These are phyloP conservation scores for Apocrypta bakeri DNA, from an alignment of 1,140 invertebrate genomes.

Conservation along the genomic window DNA sequence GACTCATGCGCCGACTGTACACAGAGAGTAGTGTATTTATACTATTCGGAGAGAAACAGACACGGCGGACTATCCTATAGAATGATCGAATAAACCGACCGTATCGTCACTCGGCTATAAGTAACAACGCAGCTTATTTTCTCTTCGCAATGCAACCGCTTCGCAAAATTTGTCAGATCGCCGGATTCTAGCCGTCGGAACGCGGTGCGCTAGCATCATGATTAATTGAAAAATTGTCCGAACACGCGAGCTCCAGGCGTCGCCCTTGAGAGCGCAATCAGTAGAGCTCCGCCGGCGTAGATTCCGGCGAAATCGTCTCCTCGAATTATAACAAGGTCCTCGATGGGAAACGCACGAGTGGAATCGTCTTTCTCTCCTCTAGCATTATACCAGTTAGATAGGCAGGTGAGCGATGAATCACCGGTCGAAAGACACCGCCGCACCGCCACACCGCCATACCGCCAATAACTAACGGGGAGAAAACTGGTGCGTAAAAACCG, in stretches of 20 bases:
- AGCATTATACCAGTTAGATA: not conserved
- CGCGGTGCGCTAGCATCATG: not conserved
- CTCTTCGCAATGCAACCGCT: not conserved
- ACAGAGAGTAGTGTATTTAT: not conserved
- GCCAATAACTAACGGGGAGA: not conserved
- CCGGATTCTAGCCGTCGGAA: not conserved
- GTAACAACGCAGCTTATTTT: not conserved
- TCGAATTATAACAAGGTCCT: not conserved
- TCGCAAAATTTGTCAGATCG: not conserved
- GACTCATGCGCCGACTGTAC: not conserved
- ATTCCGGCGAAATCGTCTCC: not conserved
- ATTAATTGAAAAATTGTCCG: not conserved
- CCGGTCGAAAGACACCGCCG: too few species aligned
- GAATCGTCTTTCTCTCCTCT: not conserved
- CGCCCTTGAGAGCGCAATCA: not conserved
- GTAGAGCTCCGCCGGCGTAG: not conserved
- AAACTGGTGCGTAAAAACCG: not conserved
- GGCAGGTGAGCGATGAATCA: too few species aligned
- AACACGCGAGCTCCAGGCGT: not conserved
- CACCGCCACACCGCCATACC: too few species aligned
- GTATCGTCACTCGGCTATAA: not conserved
- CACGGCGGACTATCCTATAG: not conserved
- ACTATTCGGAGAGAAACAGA: not conserved
- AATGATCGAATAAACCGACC: slow-evolving; percentile 1
- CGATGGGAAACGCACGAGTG: not conserved